Evolutionary conservation across 1,140 invertebrate species (phyloP), one percentile per base, ranked within the genome.

Genomic region (Cephus cinctus): DNA sequence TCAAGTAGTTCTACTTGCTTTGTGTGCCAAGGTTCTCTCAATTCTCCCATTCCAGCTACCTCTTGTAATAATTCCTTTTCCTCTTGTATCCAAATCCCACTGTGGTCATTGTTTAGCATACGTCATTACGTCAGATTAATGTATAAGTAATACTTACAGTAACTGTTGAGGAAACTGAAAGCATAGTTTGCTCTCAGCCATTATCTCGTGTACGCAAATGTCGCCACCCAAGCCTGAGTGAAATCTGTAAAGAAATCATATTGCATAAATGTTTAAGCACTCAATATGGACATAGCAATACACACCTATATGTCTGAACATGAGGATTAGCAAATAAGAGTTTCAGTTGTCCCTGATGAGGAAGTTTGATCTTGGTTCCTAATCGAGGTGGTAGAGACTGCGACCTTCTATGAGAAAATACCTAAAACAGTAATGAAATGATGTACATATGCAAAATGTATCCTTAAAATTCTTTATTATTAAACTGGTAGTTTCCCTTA

Each of bases 181-280:
- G 58, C 90, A 90, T 1, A 94, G 71, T 63, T 86, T 88, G 43
- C 89, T 89, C 70, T 98, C 95, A 0, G 90, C 87, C 89, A 98
- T 92, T 46, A 92, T 87, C 76, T 98, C 94, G 61, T 95, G 88
- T 2, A 96, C 91, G 44, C 89, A 90, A 32, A 97, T 92, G 71
- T 96, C 91, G 4, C 90, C 90, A 2, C 90, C 89, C 4, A 94
- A 78, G 3, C 90, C 90, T 0, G 92, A 94, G 69, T 96, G 92
- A 74, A 96, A 92, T 57, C 75, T 74, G 31, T 20, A 54, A 31
- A 35, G 34, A 36, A 42, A 14, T 20, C 19, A 43, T 43, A 43
- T 23, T 12, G n/a, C n/a, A n/a, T n/a, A n/a, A n/a, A n/a, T n/a
- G n/a, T n/a, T n/a, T n/a, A n/a, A n/a, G n/a, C n/a, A n/a, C n/a